Conservation (phyloP, 2,113 vertebrate species). For the Pluvialis apricaria region DNA sequence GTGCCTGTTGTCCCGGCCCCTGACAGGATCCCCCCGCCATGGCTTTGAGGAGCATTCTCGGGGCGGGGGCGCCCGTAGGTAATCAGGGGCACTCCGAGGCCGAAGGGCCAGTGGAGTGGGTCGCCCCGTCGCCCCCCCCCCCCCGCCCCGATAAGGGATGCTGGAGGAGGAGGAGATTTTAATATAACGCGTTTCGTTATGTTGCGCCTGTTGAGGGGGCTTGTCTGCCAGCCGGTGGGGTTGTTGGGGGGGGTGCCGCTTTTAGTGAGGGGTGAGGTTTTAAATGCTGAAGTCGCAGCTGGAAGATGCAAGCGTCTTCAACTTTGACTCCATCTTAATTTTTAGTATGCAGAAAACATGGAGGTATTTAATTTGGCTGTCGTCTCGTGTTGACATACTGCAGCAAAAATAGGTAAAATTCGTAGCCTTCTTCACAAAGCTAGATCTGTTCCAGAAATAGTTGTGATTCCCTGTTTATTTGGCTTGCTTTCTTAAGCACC, state of each 20-base stretch:
- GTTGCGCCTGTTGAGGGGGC: background rate
- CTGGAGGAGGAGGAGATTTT: background rate
- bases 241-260: too few species aligned
- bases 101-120: background rate
- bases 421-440: background rate
- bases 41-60: background rate
- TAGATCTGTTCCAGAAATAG: background rate
- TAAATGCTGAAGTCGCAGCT: background rate
- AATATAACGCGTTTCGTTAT: fast-evolving
- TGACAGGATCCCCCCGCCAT: background rate
- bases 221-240: background rate
- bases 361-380: background rate
- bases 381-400: background rate
- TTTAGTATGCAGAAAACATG: background rate
- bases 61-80: background rate
- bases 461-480: background rate
- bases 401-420: background rate
- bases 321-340: background rate
- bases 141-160: background rate
- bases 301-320: background rate
- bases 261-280: background rate
- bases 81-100: background rate
- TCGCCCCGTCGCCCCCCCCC: too few species aligned
- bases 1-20: background rate
- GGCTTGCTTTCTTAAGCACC: background rate